Evolutionary conservation across 2,113 vertebrate genomes (phyloP).

Genomic region (Gorsachius goisagi): DNA sequence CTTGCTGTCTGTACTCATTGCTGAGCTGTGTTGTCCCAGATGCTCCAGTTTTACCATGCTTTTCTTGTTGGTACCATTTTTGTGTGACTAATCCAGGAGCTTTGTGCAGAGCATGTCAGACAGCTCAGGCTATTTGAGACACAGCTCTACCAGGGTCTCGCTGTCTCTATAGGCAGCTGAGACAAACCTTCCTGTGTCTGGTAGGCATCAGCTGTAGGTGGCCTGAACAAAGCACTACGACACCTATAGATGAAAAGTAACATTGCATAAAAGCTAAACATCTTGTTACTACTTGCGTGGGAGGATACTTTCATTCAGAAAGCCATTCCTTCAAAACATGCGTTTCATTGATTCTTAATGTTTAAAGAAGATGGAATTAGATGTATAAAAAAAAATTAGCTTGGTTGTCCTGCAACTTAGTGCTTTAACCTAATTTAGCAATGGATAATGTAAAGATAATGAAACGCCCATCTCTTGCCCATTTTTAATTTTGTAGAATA

Average conservation of each 20-base stretch:
- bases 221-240: background rate
- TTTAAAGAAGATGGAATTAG: background rate
- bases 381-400: background rate
- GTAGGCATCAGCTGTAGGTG: background rate
- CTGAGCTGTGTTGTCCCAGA: background rate
- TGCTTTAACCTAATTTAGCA: slow-evolving; percentile 16
- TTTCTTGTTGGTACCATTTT: background rate
- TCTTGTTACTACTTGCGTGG: background rate
- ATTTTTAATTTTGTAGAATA: slow-evolving; percentile 45
- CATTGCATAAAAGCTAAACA: background rate
- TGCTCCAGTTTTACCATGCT: background rate
- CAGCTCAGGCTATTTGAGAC: background rate
- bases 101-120: background rate
- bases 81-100: background rate
- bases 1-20: background rate
- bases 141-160: background rate
- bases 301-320: background rate
- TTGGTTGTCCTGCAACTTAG: slow-evolving; percentile 7
- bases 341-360: background rate
- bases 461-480: slow-evolving; percentile 35
- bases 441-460: slow-evolving; percentile 27
- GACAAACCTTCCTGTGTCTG: background rate
- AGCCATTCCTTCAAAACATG: background rate
- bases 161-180: background rate
- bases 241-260: background rate